Conservation (phyloP, 2,797 vertebrate genomes). For the Falco berigora region DNA sequence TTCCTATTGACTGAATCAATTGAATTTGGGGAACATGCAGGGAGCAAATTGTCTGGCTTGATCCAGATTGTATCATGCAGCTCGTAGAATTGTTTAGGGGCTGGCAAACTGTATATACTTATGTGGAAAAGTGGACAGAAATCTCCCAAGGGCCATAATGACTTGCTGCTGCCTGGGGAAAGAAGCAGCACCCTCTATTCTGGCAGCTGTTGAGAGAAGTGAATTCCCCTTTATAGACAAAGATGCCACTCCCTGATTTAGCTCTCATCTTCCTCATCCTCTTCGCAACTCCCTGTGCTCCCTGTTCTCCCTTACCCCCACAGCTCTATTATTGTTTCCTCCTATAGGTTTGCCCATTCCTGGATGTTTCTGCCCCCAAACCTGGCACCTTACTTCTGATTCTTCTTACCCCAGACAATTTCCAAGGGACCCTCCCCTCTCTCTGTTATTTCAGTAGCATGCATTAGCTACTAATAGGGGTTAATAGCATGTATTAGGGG, state of each 20-base stretch:
- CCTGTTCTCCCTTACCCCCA: background rate
- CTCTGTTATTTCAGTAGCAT: background rate
- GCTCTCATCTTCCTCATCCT: background rate
- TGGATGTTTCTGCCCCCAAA: background rate
- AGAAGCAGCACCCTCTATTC: background rate
- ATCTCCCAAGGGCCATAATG: background rate
- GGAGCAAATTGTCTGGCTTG: background rate
- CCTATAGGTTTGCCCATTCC: background rate
- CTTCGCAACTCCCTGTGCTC: background rate
- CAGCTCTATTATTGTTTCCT: background rate
- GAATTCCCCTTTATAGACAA: background rate
- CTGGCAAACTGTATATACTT: fast-evolving
- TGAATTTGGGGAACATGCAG: background rate
- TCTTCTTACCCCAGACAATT: background rate
- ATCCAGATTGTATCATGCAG: background rate
- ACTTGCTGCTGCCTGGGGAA: background rate
- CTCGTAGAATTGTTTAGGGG: background rate
- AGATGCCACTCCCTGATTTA: background rate
- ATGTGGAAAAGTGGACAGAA: background rate
- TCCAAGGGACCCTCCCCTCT: background rate
- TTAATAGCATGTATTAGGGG: too few relatives aligned
- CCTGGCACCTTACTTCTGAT: background rate
- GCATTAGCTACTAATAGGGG: background rate
- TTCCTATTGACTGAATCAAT: background rate
- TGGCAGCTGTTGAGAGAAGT: background rate